Percentiles rank a stretch among this genome's conserved stretches.
Conservation (phyloP, 2,888 invertebrate species). For the Galerucella nymphaeae region DNA sequence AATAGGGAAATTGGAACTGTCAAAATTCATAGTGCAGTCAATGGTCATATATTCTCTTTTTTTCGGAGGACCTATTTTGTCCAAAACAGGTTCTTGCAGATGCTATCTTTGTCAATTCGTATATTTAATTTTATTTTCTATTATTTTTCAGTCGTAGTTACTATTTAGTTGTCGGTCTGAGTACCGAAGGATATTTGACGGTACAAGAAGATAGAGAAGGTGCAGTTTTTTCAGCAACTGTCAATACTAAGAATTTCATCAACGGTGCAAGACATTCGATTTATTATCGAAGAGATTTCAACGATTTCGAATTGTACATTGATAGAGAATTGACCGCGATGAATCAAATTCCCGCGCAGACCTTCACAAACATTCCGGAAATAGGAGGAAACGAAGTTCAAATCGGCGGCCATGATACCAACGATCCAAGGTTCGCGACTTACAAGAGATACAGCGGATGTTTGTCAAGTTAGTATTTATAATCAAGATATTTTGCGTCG, state of each 20-base stretch:
- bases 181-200: constrained; percentile 84
- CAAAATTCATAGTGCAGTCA: no score
- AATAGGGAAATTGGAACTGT: no score
- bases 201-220: constrained; percentile 89
- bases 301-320: constrained; percentile 78
- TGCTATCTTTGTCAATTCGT: no score
- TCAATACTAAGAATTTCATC: constrained; percentile 82
- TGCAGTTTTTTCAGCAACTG: constrained; percentile 77
- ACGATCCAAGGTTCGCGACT: constrained; percentile 82
- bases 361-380: constrained; percentile 75
- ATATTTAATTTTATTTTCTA: no score
- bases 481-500: no score
- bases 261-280: constrained; percentile 86
- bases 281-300: constrained; percentile 75
- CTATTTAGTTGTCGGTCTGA: constrained; percentile 84
- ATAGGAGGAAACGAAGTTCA: constrained; percentile 84
- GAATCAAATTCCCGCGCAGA: constrained; percentile 75
- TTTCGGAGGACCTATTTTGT: no score
- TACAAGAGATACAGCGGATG: constrained; percentile 92
- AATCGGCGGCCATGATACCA: constrained; percentile 87
- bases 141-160: constrained; percentile 75
- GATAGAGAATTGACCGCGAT: constrained; percentile 81
- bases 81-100: no score
- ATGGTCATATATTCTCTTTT: no score
- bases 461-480: constrained; percentile 78